Evolutionary conservation across 1,140 invertebrate species (phyloP).

Genomic region (Cydia fagiglandana): DNA sequence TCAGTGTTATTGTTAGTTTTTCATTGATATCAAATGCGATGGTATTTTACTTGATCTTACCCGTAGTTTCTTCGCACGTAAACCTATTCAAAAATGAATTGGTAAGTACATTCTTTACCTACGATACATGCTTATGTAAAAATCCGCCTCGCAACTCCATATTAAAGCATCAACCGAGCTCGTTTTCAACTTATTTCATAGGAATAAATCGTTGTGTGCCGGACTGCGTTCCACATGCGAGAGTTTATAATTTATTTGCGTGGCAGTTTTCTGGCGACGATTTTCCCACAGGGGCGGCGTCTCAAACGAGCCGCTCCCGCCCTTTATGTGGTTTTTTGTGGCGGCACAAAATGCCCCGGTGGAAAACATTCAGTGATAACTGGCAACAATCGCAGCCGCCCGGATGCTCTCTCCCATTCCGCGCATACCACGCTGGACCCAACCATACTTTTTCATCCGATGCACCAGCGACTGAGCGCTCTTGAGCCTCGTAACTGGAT

Average conservation of each 20-base stretch:
- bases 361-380: conserved; percentile 79
- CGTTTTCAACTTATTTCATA: conserved; percentile 43
- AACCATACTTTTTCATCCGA: conserved; percentile 73
- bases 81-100: not conserved
- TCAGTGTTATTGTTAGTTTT: conserved; percentile 24
- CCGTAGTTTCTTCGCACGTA: not conserved
- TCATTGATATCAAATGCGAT: conserved; percentile 27
- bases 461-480: conserved; percentile 55
- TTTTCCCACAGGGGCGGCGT: conserved; percentile 77
- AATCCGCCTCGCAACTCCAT: not conserved
- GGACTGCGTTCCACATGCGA: conserved; percentile 68
- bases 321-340: conserved; percentile 78
- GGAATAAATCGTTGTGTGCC: conserved; percentile 51
- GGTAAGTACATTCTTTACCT: not conserved
- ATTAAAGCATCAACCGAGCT: conserved; percentile 46
- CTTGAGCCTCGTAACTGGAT: conserved; percentile 54
- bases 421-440: conserved; percentile 67
- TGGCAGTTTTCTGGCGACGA: conserved; percentile 77
- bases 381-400: conserved; percentile 76
- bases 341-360: conserved; percentile 72
- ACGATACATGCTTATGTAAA: not conserved
- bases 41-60: not conserved
- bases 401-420: conserved; percentile 74
- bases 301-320: conserved; percentile 74
- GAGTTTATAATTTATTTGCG: conserved; percentile 78